Conservation (phyloP, 2,113 vertebrate species). For the Cyanoramphus novaezelandiae region DNA sequence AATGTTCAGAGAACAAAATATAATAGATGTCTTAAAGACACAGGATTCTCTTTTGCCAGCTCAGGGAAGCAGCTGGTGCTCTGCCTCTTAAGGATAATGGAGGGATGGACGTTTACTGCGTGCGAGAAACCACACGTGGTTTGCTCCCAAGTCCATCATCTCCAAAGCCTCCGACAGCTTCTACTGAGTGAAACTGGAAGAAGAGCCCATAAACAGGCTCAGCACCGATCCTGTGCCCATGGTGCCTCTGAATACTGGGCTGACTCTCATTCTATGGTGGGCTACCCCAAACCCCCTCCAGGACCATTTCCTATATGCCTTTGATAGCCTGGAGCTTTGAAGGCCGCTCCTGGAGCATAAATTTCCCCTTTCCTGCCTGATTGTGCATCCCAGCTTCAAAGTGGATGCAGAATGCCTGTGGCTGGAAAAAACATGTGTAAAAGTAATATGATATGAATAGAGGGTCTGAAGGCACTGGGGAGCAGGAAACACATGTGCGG, state of each 20-base stretch:
- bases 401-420: neutral
- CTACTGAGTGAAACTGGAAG: neutral
- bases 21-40: neutral
- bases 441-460: neutral
- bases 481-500: neutral
- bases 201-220: neutral
- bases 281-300: neutral
- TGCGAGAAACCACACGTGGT: neutral
- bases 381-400: neutral
- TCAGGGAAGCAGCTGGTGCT: neutral
- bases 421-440: neutral
- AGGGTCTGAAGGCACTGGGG: neutral
- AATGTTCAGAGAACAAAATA: neutral
- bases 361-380: neutral
- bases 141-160: neutral
- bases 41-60: neutral
- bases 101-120: neutral
- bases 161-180: neutral
- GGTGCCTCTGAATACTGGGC: neutral
- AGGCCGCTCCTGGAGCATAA: neutral
- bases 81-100: neutral
- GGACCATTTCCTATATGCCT: neutral
- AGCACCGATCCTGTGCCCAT: neutral
- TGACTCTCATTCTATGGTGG: neutral
- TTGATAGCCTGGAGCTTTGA: neutral